Base-by-base conservation (phyloP, 2,113 vertebrate genomes). In the Seriola rivoliana region DNA sequence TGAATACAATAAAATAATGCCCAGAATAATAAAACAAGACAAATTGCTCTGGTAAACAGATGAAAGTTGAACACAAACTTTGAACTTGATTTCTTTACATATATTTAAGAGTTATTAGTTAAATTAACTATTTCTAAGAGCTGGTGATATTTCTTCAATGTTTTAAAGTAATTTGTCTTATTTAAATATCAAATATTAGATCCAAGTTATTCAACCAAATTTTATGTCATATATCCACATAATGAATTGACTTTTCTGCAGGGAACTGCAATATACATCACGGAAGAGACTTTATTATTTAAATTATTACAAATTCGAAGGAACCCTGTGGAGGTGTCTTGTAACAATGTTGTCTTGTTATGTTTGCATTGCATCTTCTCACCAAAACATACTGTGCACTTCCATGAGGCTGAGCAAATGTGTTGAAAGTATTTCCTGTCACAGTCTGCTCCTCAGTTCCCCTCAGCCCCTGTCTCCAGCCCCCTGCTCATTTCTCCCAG, bases 1-100 rank as follows among this genome's bases (percentile, higher is more conserved):
- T 57, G 34, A 70, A n/a, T 16, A 77, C 6, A 14, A 17, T 17
- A 5, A 29, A 70, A 75, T 48, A 21, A n/a, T 60, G 44, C 6
- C 34, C 62, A 38, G 23, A 44, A 14, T 71, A n/a, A 29, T 40
- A 14, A 48, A 54, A 14, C 34, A 16, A 9, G 54, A 34, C 16
- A 69, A 68, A 44, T 12, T 23, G 25, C 19, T 29, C 17, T 2
- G 0, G 19, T 60, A 25, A 68, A 46, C 8, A 65, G 3, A 83
- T 71, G 7, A 46, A 71, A 42, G 29, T 29, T 29, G 16, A 77
- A 8, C 16, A 62, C 38, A 58, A n/a, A 48, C n/a, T 70, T 50
- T 42, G 17, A 11, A 55, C 34, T 60, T 29, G 5, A 42, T 60
- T 36, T 42, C 5, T 38, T 14, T 13, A 48, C 12, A 21, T 36